A percentile compares a stretch with the other conserved stretches of the same genome.
phyloP scores from a whole-genome alignment of 1,140 invertebrate genomes.

The Globodera ellingtonae region DNA sequence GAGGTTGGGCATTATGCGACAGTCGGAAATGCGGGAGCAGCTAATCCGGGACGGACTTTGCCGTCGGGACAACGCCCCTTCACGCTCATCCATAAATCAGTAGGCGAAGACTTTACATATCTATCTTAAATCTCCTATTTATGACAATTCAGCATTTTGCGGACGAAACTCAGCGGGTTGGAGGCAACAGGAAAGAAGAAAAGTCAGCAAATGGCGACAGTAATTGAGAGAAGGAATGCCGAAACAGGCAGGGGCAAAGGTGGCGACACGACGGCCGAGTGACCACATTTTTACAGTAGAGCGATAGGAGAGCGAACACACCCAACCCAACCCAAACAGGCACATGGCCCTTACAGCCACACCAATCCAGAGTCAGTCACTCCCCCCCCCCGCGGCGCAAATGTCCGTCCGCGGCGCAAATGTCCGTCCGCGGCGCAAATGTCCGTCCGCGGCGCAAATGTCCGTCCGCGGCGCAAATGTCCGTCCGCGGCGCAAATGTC shows the following conservation, averaged over 20 bases:
- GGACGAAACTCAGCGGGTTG: conserved; percentile 53
- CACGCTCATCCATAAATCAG: conserved; percentile 62
- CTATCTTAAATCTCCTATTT: neutral
- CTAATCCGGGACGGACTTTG: conserved; percentile 61
- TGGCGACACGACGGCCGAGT: neutral
- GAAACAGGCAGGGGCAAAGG: neutral
- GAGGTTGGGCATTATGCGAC: conserved; percentile 57
- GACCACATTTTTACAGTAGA: too few relatives aligned
- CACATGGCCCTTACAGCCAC: too few relatives aligned
- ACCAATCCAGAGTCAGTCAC: too few relatives aligned
- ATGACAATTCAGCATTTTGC: conserved; percentile 57
- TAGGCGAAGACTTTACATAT: conserved; percentile 20
- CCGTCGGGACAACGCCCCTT: conserved; percentile 58
- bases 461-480: too few relatives aligned
- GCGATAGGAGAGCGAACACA: too few relatives aligned
- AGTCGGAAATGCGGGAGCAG: conserved; percentile 64
- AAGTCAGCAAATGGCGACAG: neutral
- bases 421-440: too few relatives aligned
- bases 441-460: too few relatives aligned
- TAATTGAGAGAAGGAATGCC: neutral
- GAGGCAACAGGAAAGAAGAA: neutral
- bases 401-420: too few relatives aligned
- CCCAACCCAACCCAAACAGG: too few relatives aligned
- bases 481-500: too few relatives aligned
- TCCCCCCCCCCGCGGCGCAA: too few relatives aligned